Evolutionary conservation across 2,797 vertebrate genomes (phyloP).

Genomic region (Poeciliopsis gracilis): DNA sequence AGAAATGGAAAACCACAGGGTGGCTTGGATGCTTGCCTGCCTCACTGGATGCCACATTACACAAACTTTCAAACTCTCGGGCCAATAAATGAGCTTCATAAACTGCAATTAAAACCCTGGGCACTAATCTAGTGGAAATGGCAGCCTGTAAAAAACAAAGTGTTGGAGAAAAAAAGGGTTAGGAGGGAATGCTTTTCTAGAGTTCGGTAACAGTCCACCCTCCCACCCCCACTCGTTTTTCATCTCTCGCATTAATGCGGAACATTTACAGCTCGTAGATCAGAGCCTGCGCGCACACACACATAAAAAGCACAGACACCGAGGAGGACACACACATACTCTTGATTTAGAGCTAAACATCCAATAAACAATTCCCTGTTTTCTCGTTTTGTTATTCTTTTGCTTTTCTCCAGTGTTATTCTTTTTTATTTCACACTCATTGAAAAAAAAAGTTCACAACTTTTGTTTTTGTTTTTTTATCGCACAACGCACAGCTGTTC

Average conservation of each 20-base stretch:
- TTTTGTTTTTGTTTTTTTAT: background rate
- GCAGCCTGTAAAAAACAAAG: conserved; percentile 78
- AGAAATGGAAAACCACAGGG: conserved; percentile 75
- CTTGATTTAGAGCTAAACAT: conserved; percentile 6
- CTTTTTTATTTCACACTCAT: background rate
- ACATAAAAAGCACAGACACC: conserved; percentile 21
- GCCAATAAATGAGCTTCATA: conserved; percentile 83
- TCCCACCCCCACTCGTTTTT: conserved; percentile 7
- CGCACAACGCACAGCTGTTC: background rate
- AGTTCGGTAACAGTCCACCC: conserved; percentile 12
- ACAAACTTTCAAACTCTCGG: conserved; percentile 74
- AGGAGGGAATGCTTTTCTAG: conserved; percentile 44
- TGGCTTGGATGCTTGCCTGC: conserved; percentile 68
- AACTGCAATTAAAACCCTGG: conserved; percentile 86
- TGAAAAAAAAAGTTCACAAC: background rate
- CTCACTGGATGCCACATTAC: conserved; percentile 74
- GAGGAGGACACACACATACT: conserved; percentile 4
- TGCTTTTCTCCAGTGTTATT: background rate
- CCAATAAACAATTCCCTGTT: background rate
- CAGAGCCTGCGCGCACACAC: conserved; percentile 40
- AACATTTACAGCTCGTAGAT: conserved; percentile 50
- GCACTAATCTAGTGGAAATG: conserved; percentile 87
- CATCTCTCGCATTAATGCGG: conserved; percentile 52
- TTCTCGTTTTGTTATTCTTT: background rate
- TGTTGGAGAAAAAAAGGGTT: conserved; percentile 54